Base-by-base conservation (phyloP, 2,888 invertebrate species). In the Criorhina ranunculi region DNA sequence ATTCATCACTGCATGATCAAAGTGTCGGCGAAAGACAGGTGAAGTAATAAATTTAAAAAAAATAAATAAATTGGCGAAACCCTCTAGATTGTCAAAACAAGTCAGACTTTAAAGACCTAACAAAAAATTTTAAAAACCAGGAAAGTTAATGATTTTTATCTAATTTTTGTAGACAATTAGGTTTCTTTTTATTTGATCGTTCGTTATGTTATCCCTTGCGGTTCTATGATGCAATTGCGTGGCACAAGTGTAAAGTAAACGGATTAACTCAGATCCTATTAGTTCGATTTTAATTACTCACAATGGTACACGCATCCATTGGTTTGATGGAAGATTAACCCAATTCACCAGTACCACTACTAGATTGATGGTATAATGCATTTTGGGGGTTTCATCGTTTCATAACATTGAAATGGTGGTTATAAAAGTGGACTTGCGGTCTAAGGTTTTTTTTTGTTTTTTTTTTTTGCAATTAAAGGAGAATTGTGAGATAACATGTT, bases 1-100 rank as follows among this genome's bases (percentile, higher is more conserved):
- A 69, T 69, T 69, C 57, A 67, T 67, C 67, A 33, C 42, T 12
- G 8, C 19, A 44, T 69, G 67, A 67, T 67, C 67, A 67, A 67
- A 67, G 67, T n/a, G n/a, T 67, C 67, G 53, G 67, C 31, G 31
- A 7, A n/a, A 37, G 19, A 24, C 15, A 11, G 9, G 24, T 6
- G 49, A 6, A 19, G 37, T 9, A 24, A 9, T n/a, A n/a, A n/a
- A n/a, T n/a, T n/a, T n/a, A 49, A 35, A 2, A 29, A 15, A 15
- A 9, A 17, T 8, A 11, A 55, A 35, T 8, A 5, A n/a, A 15
- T 15, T 9, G 12, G 3, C 11, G 35, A 35, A 12, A 5, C 6
- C 19, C 12, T 35, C 49, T 15, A 12, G 8, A 11, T 17, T 11
- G 5, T 49, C 49, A 29, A 35, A 37, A 17, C 35, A 35, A 11